A percentile compares a stretch with the other conserved stretches of the same genome.
These are phyloP conservation scores for Drosophila mulleri DNA, from an alignment of 2,888 invertebrate genomes.

Conservation along the genomic window DNA sequence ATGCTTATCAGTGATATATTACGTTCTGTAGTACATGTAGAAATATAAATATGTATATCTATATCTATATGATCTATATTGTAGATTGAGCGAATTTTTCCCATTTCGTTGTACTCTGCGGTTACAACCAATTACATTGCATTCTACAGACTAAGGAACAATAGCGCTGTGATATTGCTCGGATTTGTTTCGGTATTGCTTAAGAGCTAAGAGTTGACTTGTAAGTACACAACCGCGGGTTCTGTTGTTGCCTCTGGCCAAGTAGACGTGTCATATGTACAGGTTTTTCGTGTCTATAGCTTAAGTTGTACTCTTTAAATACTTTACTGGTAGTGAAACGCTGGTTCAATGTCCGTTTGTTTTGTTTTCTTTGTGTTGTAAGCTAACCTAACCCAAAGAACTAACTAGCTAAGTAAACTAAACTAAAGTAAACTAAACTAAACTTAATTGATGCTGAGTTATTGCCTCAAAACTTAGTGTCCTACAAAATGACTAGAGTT, in stretches of 20 bases:
- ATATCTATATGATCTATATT: slow-evolving; percentile 23
- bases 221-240: slow-evolving; percentile 83
- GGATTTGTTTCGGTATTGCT: slow-evolving; percentile 19
- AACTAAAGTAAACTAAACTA: slow-evolving; percentile 34
- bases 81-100: slow-evolving; percentile 79
- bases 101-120: slow-evolving; percentile 78
- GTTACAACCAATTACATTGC: slow-evolving; percentile 71
- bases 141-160: slow-evolving; percentile 79
- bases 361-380: background rate
- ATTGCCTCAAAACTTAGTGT: slow-evolving; percentile 57
- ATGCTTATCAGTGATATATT: slow-evolving; percentile 66
- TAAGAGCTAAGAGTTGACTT: slow-evolving; percentile 58
- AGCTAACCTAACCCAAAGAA: slow-evolving; percentile 30
- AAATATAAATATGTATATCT: slow-evolving; percentile 26
- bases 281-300: slow-evolving; percentile 28
- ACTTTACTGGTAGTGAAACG: slow-evolving; percentile 80
- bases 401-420: slow-evolving; percentile 40
- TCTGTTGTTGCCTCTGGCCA: slow-evolving; percentile 67
- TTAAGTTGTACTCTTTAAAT: slow-evolving; percentile 76
- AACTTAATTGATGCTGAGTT: slow-evolving; percentile 47
- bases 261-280: slow-evolving; percentile 32
- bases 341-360: slow-evolving; percentile 74
- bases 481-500: slow-evolving; percentile 82
- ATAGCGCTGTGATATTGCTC: slow-evolving; percentile 83
- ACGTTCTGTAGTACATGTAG: slow-evolving; percentile 39